Conservation (phyloP, 2,113 vertebrate species). For the Colinus virginianus region DNA sequence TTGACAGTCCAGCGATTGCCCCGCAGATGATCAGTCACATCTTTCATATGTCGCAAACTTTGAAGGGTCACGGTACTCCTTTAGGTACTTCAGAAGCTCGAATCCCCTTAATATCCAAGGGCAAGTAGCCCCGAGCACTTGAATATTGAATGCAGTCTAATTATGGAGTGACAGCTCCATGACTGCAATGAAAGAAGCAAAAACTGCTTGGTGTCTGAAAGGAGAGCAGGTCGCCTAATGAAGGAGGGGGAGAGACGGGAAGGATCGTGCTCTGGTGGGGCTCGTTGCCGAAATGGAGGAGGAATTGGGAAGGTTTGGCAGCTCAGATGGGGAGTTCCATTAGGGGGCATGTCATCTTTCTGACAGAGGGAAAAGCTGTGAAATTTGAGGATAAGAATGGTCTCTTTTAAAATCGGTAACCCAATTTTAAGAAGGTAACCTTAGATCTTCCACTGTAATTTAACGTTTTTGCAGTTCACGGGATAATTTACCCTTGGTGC, state of each 20-base stretch:
- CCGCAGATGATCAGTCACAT: conserved; percentile 27
- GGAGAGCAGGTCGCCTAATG: neutral
- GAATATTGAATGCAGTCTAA: conserved; percentile 42
- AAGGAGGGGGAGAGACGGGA: neutral
- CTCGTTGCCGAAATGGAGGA: neutral
- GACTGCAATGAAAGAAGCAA: neutral
- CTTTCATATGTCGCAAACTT: conserved; percentile 34
- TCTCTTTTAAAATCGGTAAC: neutral
- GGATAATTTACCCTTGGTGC: neutral
- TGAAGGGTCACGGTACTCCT: conserved; percentile 46
- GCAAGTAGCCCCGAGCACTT: conserved; percentile 36
- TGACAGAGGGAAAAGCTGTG: neutral
- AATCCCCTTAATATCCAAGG: neutral
- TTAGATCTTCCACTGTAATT: neutral
- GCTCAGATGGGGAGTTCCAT: conserved; percentile 3
- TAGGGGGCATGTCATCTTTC: neutral
- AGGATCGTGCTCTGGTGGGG: neutral
- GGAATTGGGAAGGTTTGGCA: conserved; percentile 38
- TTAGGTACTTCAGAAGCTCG: neutral
- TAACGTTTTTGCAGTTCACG: neutral
- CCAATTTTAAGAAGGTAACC: neutral
- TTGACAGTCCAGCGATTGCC: conserved; percentile 29
- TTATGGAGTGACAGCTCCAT: neutral
- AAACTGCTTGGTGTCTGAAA: conserved; percentile 8
- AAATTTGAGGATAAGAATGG: neutral